These are phyloP conservation scores for Aphodius sticticus DNA, from an alignment of 2,888 invertebrate genomes.

Conservation along the genomic window DNA sequence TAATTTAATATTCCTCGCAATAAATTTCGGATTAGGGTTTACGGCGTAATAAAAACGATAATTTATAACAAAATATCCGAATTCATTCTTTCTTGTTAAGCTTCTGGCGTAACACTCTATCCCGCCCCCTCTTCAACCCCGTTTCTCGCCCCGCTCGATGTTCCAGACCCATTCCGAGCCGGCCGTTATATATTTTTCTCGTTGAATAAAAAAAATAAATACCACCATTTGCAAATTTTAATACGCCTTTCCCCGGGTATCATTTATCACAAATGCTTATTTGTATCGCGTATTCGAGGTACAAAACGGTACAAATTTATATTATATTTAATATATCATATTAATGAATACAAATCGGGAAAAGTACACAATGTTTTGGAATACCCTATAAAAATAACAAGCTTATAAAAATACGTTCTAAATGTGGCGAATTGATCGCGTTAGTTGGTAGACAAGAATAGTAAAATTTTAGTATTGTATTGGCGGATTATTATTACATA, in stretches of 20 bases:
- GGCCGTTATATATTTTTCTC: constrained; percentile 7
- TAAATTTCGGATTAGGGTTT: constrained; percentile 62
- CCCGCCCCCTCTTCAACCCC: constrained; percentile 37
- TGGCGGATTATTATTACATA: too few relatives aligned
- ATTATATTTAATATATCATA: too few relatives aligned
- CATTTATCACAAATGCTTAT: constrained; percentile 23
- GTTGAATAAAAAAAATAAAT: constrained; percentile 46
- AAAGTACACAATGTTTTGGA: too few relatives aligned
- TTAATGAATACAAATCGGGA: too few relatives aligned
- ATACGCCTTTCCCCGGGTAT: constrained; percentile 46
- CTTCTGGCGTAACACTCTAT: constrained; percentile 35
- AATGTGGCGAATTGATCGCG: too few relatives aligned
- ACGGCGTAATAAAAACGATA: constrained; percentile 61
- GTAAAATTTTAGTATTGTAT: too few relatives aligned
- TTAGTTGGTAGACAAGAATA: too few relatives aligned
- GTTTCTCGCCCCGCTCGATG: constrained; percentile 33
- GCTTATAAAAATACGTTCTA: too few relatives aligned
- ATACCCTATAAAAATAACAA: too few relatives aligned
- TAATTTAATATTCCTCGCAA: constrained; percentile 62
- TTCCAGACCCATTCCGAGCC: background rate
- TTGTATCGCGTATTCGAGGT: too few relatives aligned
- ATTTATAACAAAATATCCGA: constrained; percentile 62
- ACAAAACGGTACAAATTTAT: too few relatives aligned
- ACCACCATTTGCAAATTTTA: constrained; percentile 52
- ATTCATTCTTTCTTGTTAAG: constrained; percentile 49